phyloP scores from a whole-genome alignment of 2,113 vertebrate genomes.

The Lanius collurio region DNA sequence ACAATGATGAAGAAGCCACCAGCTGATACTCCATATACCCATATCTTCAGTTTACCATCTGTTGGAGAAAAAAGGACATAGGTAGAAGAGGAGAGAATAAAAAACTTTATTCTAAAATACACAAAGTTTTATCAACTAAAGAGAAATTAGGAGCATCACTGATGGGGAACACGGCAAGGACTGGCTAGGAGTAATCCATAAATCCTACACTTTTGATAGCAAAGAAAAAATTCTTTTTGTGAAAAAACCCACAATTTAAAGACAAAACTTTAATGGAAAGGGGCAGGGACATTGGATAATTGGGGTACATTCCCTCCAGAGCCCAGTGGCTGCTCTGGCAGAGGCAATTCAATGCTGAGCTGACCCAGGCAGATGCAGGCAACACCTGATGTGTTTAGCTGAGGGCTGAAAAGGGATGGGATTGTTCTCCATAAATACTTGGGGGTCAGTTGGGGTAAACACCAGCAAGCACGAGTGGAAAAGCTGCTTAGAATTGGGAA shows the following conservation, averaged over 20 bases:
- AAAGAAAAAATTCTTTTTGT: background rate
- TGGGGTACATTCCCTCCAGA: background rate
- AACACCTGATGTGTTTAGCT: background rate
- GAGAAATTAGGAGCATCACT: background rate
- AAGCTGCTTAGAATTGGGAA: background rate
- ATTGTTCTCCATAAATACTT: background rate
- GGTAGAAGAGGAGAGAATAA: background rate
- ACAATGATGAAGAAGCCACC: constrained; percentile 89
- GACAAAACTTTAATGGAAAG: background rate
- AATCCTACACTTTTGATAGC: background rate
- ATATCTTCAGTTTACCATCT: constrained; percentile 95
- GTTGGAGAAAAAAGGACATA: constrained; percentile 11
- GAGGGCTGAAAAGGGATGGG: background rate
- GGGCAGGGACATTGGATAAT: background rate
- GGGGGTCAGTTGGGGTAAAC: background rate
- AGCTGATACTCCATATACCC: constrained; percentile 93
- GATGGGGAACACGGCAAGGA: background rate
- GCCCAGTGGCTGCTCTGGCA: background rate
- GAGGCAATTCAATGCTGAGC: background rate
- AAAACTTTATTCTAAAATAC: background rate
- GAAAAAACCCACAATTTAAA: background rate
- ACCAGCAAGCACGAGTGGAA: background rate
- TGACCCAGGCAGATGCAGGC: background rate
- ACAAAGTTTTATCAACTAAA: background rate
- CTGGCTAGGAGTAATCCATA: background rate